Conservation (phyloP, 1,140 invertebrate species). For the Papilio glaucus region DNA sequence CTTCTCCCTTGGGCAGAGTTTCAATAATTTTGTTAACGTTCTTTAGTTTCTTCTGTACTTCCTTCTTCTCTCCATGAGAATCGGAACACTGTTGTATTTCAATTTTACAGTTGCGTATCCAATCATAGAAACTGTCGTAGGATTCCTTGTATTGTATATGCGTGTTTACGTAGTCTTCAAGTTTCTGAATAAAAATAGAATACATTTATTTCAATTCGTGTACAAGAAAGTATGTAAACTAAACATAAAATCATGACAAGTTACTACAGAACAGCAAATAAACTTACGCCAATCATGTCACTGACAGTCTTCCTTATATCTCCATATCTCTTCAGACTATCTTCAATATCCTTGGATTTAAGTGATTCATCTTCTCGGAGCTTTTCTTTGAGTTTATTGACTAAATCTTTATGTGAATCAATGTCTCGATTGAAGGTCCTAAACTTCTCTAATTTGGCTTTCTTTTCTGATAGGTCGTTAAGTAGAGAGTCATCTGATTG, state of each 20-base stretch:
- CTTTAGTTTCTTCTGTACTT: slow-evolving; percentile 88
- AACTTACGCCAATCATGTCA: slow-evolving; percentile 85
- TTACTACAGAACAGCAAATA: background rate
- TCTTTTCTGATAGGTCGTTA: slow-evolving; percentile 95
- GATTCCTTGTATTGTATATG: slow-evolving; percentile 94
- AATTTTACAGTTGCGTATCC: slow-evolving; percentile 92
- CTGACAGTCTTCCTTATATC: slow-evolving; percentile 86
- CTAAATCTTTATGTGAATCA: slow-evolving; percentile 88
- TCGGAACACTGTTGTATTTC: slow-evolving; percentile 93
- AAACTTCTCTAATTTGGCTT: slow-evolving; percentile 93
- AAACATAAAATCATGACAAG: slow-evolving; percentile 24
- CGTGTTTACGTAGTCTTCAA: slow-evolving; percentile 92
- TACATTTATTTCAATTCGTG: slow-evolving; percentile 2
- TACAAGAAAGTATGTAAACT: background rate
- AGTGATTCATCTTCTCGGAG: slow-evolving; percentile 87
- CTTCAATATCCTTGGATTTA: slow-evolving; percentile 87
- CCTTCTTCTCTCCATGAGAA: slow-evolving; percentile 91
- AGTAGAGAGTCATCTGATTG: slow-evolving; percentile 88
- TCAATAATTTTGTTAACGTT: slow-evolving; percentile 88
- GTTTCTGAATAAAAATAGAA: slow-evolving; percentile 77
- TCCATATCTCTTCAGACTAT: slow-evolving; percentile 88
- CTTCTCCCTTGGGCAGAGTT: slow-evolving; percentile 88
- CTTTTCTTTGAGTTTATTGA: slow-evolving; percentile 88
- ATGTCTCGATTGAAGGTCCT: slow-evolving; percentile 91
- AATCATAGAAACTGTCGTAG: slow-evolving; percentile 92